phyloP scores from a whole-genome alignment of 2,797 vertebrate species.

The Pelodytes ibericus region DNA sequence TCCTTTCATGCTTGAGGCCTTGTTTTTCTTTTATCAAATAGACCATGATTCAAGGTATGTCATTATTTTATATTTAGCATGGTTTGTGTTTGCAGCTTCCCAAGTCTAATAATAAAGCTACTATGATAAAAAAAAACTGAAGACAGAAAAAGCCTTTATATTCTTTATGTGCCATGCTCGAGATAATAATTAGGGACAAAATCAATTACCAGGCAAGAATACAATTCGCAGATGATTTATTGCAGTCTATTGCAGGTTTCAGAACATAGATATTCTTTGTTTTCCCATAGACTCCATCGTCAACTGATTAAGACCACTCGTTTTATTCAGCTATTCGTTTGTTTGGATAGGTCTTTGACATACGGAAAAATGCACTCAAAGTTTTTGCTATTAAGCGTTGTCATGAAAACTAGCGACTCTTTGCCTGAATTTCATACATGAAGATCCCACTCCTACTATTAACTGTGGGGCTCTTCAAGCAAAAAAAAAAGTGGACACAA shows the following conservation, averaged over 20 bases:
- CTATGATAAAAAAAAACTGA: constrained; percentile 18
- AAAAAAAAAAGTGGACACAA: too few species aligned
- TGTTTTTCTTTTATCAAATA: constrained; percentile 3
- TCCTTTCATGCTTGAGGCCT: constrained; percentile 1
- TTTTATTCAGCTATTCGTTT: background rate
- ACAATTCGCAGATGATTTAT: background rate
- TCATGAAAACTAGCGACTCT: too few species aligned
- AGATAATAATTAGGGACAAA: constrained; percentile 4
- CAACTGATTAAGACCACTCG: background rate
- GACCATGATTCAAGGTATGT: background rate
- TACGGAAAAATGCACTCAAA: too few species aligned
- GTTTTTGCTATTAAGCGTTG: too few species aligned
- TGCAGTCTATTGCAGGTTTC: background rate
- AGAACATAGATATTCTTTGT: background rate
- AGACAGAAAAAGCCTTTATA: background rate
- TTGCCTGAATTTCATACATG: too few species aligned
- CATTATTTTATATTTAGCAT: constrained; percentile 22
- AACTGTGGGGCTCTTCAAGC: too few species aligned
- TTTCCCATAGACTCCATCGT: background rate
- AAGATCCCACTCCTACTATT: too few species aligned
- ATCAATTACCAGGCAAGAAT: background rate
- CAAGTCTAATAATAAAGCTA: background rate
- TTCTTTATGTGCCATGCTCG: background rate
- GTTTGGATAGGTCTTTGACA: too few species aligned
- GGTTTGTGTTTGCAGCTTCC: constrained; percentile 1